Base-by-base conservation (phyloP, 1,140 invertebrate species). In the Capitella teleta region DNA sequence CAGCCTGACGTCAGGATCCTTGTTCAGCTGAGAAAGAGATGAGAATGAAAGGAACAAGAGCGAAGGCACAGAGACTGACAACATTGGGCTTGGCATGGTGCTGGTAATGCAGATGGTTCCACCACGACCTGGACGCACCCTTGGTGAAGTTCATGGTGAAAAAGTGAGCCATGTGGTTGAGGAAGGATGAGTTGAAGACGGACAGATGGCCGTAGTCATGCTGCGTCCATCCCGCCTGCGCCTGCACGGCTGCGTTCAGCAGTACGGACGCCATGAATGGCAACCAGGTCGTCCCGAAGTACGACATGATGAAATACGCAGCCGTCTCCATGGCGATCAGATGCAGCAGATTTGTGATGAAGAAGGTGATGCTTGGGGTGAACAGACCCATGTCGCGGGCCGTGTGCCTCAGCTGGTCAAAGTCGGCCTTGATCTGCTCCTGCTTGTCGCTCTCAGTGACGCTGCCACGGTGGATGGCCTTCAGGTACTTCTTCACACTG, bases 21-120 rank as follows among this genome's bases (percentile, higher is more conserved):
- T 73, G 28, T 64, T 55, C 36, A 73, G 66, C 68, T 71, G 55
- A 36, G 62, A 60, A 25, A 51, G 28, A 23, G 16, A 44, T 18
- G 10, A 44, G 23, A 41, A 28, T 14, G 14, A 14, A 6, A 21
- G 38, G 3, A 40, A 19, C 4, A 16, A 2, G 38, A 24, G 38
- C 21, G 38, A 19, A 40, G 38, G 5, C 8, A 40, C 36, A 21
- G 26, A 32, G 41, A 59, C 66, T 58, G 54, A 71, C 68, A 57
- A 72, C 64, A 60, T 73, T 73, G 5, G 70, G 70, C 52, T 73
- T 73, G 23, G 70, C 63, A 58, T 73, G 70, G 52, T 73, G 70
- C 41, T 71, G 68, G 44, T 64, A 68, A 54, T 73, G 70, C 61
- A 73, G 64, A 50, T 70, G 62, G 47, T 68, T 70, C 70, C 70